Conservation (phyloP, 2,113 vertebrate genomes). For the Gambusia affinis region DNA sequence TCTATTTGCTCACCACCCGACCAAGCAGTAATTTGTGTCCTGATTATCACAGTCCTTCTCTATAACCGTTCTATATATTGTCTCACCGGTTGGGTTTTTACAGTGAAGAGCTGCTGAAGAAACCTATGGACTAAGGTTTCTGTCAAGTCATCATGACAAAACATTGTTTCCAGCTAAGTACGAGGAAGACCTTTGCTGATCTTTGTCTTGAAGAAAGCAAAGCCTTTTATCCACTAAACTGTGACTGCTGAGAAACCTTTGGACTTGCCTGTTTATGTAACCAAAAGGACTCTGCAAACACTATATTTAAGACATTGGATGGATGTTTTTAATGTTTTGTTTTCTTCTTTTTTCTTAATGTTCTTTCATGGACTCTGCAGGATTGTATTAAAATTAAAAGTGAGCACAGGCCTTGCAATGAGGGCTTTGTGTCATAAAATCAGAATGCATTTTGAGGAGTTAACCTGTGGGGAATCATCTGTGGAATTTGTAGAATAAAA, state of each 20-base stretch:
- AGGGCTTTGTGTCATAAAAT: conserved; percentile 85
- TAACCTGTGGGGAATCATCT: conserved; percentile 62
- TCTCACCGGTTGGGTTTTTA: conserved; percentile 17
- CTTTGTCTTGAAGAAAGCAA: neutral
- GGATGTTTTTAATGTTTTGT: conserved; percentile 18
- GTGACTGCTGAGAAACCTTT: conserved; percentile 23
- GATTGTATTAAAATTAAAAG: conserved; percentile 28
- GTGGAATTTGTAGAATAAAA: conserved; percentile 84
- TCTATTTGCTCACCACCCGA: conserved; percentile 57
- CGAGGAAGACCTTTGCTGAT: neutral
- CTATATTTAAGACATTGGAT: conserved; percentile 18
- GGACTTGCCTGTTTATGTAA: conserved; percentile 6
- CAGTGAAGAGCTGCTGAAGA: conserved; percentile 17
- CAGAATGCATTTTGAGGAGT: conserved; percentile 49
- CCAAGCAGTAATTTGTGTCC: conserved; percentile 9
- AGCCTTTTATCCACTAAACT: conserved; percentile 21
- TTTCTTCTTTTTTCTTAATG: conserved; percentile 21
- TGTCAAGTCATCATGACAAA: conserved; percentile 7
- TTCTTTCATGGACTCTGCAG: conserved; percentile 26
- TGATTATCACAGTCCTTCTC: conserved; percentile 33
- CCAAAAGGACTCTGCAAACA: conserved; percentile 27
- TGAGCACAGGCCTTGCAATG: conserved; percentile 61
- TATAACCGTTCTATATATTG: conserved; percentile 1
- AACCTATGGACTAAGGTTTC: conserved; percentile 13
- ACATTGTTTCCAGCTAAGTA: neutral